phyloP scores from a whole-genome alignment of 2,888 invertebrate genomes.

The Euplagia quadripunctaria region DNA sequence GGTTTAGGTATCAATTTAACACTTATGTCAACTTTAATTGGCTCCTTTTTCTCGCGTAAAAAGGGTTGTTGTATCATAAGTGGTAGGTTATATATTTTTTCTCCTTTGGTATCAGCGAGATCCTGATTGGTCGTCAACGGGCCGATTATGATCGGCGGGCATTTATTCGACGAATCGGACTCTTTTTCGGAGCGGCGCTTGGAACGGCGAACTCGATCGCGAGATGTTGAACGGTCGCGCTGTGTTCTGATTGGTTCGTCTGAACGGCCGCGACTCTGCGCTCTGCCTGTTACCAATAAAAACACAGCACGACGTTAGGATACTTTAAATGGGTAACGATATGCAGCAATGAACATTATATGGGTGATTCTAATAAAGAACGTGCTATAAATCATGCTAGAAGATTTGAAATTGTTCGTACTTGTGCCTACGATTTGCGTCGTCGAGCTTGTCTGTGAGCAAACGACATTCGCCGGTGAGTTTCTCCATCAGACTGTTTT shows the following conservation, averaged over 20 bases:
- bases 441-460: conserved; percentile 96
- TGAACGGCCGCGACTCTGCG: conserved; percentile 86
- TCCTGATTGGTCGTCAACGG: conserved; percentile 85
- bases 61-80: conserved; percentile 88
- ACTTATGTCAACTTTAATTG: conserved; percentile 93
- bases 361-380: conserved; percentile 43
- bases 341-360: conserved; percentile 48
- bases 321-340: conserved; percentile 80
- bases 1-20: conserved; percentile 91
- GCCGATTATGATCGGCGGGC: conserved; percentile 81
- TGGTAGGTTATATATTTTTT: conserved; percentile 81
- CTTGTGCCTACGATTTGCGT: conserved; percentile 95
- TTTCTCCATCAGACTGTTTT: conserved; percentile 97
- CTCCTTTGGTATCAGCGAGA: conserved; percentile 78
- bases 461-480: conserved; percentile 95
- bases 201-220: conserved; percentile 75
- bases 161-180: conserved; percentile 88
- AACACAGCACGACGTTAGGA: conserved; percentile 87
- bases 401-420: conserved; percentile 86
- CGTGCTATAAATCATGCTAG: conserved; percentile 70
- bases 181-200: conserved; percentile 85
- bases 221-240: conserved; percentile 82
- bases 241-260: conserved; percentile 88
- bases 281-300: conserved; percentile 87
- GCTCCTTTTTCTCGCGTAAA: conserved; percentile 89